Base-by-base conservation (phyloP, 1,140 invertebrate species). In the Neomicropteryx cornuta region DNA sequence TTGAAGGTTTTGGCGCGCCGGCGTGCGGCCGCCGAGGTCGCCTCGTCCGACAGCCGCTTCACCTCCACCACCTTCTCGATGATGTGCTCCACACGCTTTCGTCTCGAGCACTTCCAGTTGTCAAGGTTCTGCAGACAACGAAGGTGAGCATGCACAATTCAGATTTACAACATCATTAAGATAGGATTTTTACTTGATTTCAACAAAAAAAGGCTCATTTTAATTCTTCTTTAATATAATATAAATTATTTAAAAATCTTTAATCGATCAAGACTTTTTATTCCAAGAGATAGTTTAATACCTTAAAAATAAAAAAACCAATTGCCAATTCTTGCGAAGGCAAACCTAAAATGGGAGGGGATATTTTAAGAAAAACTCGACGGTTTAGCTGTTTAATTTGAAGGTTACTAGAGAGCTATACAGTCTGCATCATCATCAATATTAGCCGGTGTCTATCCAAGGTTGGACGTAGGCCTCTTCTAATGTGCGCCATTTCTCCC, bases 61-160 rank as follows among this genome's bases (percentile, higher is more conserved):
- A 88, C 84, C 67, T 91, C 87, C 19, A 88, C 86, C 22, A 85
- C 85, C 43, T 87, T 73, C 59, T 89, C 84, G 48, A 90, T 87
- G 44, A 87, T 88, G 60, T 88, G 86, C 51, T 90, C 87, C 49
- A 87, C 84, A 41, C 81, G 75, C 78, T 90, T 90, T 73, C 87
- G 77, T 49, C 89, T 72, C 43, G 83, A 88, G 44, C 82, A 87
- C 66, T 92, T 93, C 89, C 89, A 93, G 66, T 88, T 90, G 62
- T 92, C 87, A 64, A 93, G 68, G 68, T 92, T 92, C 87, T 91
- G 63, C 8, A 55, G 47, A 38, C 44, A 49, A 44, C 36, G 36
- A 33, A 39, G 10, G 6, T 16, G 30, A n/a, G 27, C 19, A 32
- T 22, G 24, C 22, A 28, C 3, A n/a, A 5, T 8, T 32, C 17